Evolutionary conservation across 2,888 invertebrate species (phyloP), one percentile per base, ranked within the genome.

Genomic region (Microctonus aethiopoides): DNA sequence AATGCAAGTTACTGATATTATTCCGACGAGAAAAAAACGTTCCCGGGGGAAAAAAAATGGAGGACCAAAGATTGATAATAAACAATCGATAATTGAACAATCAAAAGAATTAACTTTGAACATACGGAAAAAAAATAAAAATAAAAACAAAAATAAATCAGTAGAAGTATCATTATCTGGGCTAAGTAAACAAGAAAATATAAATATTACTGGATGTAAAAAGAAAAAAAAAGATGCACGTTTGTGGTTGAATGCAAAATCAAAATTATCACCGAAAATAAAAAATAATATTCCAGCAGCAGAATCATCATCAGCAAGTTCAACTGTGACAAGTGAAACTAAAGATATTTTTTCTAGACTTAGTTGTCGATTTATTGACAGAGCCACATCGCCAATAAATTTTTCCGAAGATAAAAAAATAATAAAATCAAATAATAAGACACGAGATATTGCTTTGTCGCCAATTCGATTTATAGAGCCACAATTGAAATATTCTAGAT

Each of bases 361-460:
- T 13, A 22, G 16, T 9, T 36, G 7, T 7, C 34, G 24, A n/a
- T 46, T 16, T 7, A 16, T 64, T 5, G 54, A 64, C 52, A 24
- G 64, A 29, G 52, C 54, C 29, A 24, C 64, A 5, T 64, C 64
- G 24, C 36, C 64, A 13, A 64, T 64, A 11, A 52, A 52, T 24
- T 54, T 54, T 11, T 7, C 7, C 22, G 64, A 22, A 6, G 16
- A 29, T 10, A 11, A 64, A 24, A 24, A 54, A 26, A 54, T n/a
- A 52, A 34, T 36, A 13, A 16, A 29, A 51, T 20, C 61, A 32
- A n/a, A n/a, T n/a, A 20, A 54, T n/a, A 20, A 54, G 36, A 54
- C 64, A 10, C 29, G 24, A 34, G 54, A 64, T 16, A 34, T 56
- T 56, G 54, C 24, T 65, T 24, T 52, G 11, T 34, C 65, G 5